A percentile compares a stretch with the other conserved stretches of the same genome.
Evolutionary conservation across 2,113 vertebrate genomes (phyloP).

Genomic region (Corythaixoides concolor): DNA sequence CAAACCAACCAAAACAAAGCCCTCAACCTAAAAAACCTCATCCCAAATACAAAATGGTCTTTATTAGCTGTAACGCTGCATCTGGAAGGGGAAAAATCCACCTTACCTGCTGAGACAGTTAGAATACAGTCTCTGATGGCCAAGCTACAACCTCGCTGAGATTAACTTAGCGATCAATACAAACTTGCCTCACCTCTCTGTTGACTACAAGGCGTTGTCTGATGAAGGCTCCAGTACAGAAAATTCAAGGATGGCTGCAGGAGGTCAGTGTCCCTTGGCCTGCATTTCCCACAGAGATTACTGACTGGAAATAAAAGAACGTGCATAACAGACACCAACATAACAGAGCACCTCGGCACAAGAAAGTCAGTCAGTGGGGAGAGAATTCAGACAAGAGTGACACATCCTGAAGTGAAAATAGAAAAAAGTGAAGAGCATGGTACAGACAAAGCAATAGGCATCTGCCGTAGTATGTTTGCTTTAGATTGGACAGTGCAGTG

Average conservation of each 20-base stretch:
- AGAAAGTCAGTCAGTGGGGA: not conserved
- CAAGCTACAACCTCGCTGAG: not conserved
- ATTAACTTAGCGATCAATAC: not conserved
- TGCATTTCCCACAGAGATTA: conserved; percentile 84
- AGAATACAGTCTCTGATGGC: not conserved
- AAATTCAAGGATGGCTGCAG: conserved; percentile 90
- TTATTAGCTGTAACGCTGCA: not conserved
- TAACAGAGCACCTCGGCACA: not conserved
- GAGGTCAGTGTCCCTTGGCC: conserved; percentile 69
- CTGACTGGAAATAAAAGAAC: conserved; percentile 78
- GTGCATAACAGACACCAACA: not conserved
- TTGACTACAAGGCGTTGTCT: conserved; percentile 78
- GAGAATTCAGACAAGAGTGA: not conserved
- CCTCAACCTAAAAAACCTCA: not conserved
- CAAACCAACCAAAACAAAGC: not conserved
- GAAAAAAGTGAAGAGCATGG: not conserved
- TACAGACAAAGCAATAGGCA: not conserved
- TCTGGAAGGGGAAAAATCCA: not conserved
- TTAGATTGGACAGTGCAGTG: not conserved
- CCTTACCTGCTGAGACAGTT: not conserved
- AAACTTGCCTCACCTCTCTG: conserved; percentile 82
- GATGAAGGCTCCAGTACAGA: conserved; percentile 86
- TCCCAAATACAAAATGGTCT: not conserved
- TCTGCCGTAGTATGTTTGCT: not conserved
- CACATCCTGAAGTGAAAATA: not conserved